Evolutionary conservation across 2,797 vertebrate genomes (phyloP).

Genomic region (Lepilemur ruficaudatus): DNA sequence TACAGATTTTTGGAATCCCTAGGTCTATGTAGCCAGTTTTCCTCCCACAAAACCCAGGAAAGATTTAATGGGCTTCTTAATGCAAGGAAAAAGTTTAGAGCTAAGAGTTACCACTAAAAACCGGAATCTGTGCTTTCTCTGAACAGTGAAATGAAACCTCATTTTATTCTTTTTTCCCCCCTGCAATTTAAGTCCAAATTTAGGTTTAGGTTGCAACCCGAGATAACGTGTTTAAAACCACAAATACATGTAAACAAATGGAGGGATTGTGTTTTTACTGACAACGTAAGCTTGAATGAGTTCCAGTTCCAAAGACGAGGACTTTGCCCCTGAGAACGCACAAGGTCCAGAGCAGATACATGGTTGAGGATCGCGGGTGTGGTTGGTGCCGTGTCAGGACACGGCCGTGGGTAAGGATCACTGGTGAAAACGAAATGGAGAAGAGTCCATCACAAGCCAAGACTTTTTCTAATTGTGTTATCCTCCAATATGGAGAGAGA

Average conservation of each 20-base stretch:
- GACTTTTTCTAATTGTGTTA: neutral
- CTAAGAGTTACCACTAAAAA: constrained; percentile 12
- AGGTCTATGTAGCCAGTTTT: neutral
- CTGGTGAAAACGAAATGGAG: neutral
- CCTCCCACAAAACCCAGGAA: constrained; percentile 17
- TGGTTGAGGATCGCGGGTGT: neutral
- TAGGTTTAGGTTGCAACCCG: neutral
- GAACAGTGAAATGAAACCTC: constrained; percentile 37
- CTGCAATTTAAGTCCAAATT: neutral
- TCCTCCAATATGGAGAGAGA: neutral
- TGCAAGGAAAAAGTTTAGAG: neutral
- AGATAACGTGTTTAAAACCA: constrained; percentile 17
- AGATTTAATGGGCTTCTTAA: constrained; percentile 31
- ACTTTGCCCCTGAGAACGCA: neutral
- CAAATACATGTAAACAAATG: neutral
- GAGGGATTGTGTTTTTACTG: neutral
- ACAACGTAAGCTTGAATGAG: neutral
- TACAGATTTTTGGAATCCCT: neutral
- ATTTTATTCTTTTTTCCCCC: neutral
- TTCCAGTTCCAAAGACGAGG: neutral
- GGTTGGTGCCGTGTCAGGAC: rapidly evolving
- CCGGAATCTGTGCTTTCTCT: constrained; percentile 5
- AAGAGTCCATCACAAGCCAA: neutral
- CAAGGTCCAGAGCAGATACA: neutral
- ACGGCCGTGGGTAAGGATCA: rapidly evolving